These are phyloP conservation scores for Pogoniulus pusillus DNA, from an alignment of 2,797 vertebrate genomes.

Conservation along the genomic window DNA sequence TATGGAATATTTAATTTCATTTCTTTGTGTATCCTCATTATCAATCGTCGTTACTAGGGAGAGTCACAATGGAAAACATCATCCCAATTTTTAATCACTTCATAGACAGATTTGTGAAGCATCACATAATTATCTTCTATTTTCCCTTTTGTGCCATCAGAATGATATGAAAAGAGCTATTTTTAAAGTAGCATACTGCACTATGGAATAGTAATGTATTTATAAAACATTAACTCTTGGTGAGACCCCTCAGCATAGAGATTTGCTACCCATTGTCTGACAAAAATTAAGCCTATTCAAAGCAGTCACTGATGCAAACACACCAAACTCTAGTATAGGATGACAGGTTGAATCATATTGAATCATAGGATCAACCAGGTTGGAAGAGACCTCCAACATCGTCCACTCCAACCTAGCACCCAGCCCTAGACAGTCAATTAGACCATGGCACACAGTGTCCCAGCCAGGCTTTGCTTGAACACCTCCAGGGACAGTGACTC, in stretches of 20 bases:
- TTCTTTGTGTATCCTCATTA: constrained; percentile 27
- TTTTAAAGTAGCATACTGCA: constrained; percentile 18
- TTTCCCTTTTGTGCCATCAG: not conserved
- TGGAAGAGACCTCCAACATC: too few species aligned
- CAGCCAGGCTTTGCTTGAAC: too few species aligned
- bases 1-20: not conserved
- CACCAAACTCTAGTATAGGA: not conserved
- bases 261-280: not conserved
- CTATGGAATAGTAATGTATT: not conserved
- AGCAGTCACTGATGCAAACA: not conserved
- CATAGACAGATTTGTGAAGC: constrained; percentile 20
- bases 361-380: too few species aligned
- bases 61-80: not conserved
- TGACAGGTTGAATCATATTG: too few species aligned
- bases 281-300: not conserved
- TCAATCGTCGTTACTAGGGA: not conserved
- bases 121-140: constrained; percentile 27
- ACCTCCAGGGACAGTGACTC: too few species aligned
- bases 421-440: too few species aligned
- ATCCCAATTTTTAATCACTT: constrained; percentile 33
- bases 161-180: not conserved
- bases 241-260: not conserved
- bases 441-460: too few species aligned
- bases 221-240: constrained; percentile 34
- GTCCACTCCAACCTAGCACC: too few species aligned